Evolutionary conservation across 2,113 vertebrate genomes (phyloP).

Genomic region (Bubo blakistoni): DNA sequence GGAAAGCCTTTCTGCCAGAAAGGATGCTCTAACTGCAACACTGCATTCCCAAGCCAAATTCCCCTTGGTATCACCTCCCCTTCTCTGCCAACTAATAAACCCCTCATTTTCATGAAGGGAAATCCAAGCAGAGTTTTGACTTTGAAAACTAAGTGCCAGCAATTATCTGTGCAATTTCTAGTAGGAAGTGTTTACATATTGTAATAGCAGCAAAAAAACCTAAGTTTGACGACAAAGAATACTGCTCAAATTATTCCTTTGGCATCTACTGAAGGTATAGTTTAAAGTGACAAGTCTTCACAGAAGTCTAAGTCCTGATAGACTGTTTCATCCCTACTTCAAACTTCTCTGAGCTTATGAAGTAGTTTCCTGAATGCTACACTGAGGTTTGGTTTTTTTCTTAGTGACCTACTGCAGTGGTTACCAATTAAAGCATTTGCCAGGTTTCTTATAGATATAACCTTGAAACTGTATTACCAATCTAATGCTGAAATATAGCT

Average conservation of each 20-base stretch:
- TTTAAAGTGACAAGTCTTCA: neutral
- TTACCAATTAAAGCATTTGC: neutral
- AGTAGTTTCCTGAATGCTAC: neutral
- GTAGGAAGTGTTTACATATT: neutral
- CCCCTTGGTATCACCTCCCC: constrained; percentile 1
- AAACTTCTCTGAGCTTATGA: neutral
- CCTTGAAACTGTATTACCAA: neutral
- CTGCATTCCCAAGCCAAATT: neutral
- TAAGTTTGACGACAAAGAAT: neutral
- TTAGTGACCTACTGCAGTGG: neutral
- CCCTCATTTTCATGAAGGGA: neutral
- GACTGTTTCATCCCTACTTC: neutral
- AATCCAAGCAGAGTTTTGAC: constrained; percentile 5
- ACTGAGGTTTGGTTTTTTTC: neutral
- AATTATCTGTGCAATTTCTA: neutral
- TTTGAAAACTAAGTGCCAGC: neutral
- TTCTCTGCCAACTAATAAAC: constrained; percentile 8
- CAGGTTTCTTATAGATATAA: neutral
- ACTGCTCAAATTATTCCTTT: neutral
- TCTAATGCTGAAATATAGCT: neutral
- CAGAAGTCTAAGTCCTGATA: neutral
- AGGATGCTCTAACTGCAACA: neutral
- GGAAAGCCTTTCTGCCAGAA: neutral
- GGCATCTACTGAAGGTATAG: neutral
- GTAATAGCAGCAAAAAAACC: neutral